Base-by-base conservation (phyloP, 2,888 invertebrate genomes). In the Hymenopus coronatus region DNA sequence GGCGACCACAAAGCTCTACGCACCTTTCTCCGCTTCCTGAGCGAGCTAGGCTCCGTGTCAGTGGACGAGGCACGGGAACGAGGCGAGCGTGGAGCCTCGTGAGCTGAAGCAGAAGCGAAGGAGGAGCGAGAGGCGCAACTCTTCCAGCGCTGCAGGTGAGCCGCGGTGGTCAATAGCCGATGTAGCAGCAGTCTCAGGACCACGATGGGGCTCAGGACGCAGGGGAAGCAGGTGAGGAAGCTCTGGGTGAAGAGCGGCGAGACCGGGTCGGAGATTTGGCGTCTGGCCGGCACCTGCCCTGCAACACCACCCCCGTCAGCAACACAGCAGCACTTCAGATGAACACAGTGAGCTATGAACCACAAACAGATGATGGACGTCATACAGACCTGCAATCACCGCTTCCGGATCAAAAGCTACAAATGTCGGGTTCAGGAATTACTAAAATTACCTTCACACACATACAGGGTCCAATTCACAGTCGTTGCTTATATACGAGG, bases 101-200 rank as follows among this genome's bases (percentile, higher is more conserved):
- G 92, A 30, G 92, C 92, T 25, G 92, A 92, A 15, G 92, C 92
- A 9, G 93, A 93, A 54, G 93, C 93, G 90, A 93, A 94, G 91
- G 91, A 94, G 91, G 92, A 94, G 91, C 94, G 92, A 83, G 93
- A 92, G 90, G 93, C 92, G 90, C 93, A 93, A 90, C 92, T 93
- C 91, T 93, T 93, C 92, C 92, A 93, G 91, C 93, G 93, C 92
- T 92, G 92, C 89, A 94, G 92, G 82, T 92, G 92, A 82, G 94
- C 93, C 88, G 93, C 92, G 89, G 94, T 94, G 85, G 94, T 94
- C 89, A 95, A 94, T 90, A 95, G 92, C 89, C 94, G 93, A 92
- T 95, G 95, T 89, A 94, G 94, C 54, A 95, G 93, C 85, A 95
- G 93, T 30, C 95, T 92, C 83, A 95, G 92, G 82, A 95, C 92